Evolutionary conservation across 2,888 invertebrate genomes (phyloP).

Genomic region (Stegophylla sp.): DNA sequence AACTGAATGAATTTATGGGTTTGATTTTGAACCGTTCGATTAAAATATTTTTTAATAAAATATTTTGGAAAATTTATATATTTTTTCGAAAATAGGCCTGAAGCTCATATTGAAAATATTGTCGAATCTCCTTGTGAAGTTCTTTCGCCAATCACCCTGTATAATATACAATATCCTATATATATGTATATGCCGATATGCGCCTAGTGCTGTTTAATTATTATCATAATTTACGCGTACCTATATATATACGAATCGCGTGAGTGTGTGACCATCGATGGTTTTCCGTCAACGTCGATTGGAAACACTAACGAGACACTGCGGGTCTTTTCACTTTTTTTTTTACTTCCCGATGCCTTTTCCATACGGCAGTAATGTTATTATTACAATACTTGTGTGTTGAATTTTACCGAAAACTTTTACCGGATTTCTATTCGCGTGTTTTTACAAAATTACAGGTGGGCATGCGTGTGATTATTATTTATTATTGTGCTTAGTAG

Average conservation of each 20-base stretch:
- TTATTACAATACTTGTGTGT: neutral
- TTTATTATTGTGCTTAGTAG: neutral
- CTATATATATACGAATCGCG: neutral
- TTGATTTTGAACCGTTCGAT: no score
- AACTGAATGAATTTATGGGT: no score
- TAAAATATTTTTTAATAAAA: no score
- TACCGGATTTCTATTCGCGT: slow-evolving; percentile 8
- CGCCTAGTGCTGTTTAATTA: neutral
- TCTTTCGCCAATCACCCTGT: no score
- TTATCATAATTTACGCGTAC: neutral
- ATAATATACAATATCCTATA: no score
- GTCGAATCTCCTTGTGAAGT: no score
- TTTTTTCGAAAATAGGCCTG: no score
- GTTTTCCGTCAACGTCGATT: slow-evolving; percentile 10
- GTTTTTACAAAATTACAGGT: neutral
- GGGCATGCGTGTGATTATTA: no score
- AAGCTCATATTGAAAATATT: no score
- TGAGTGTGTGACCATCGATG: slow-evolving; percentile 29
- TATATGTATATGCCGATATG: neutral
- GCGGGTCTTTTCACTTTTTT: slow-evolving; percentile 28
- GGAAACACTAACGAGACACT: slow-evolving; percentile 10
- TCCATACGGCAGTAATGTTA: neutral
- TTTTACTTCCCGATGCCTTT: neutral
- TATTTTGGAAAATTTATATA: no score
- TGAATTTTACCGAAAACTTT: neutral